Conservation (phyloP, 2,113 vertebrate species). For the Dromaius novaehollandiae region DNA sequence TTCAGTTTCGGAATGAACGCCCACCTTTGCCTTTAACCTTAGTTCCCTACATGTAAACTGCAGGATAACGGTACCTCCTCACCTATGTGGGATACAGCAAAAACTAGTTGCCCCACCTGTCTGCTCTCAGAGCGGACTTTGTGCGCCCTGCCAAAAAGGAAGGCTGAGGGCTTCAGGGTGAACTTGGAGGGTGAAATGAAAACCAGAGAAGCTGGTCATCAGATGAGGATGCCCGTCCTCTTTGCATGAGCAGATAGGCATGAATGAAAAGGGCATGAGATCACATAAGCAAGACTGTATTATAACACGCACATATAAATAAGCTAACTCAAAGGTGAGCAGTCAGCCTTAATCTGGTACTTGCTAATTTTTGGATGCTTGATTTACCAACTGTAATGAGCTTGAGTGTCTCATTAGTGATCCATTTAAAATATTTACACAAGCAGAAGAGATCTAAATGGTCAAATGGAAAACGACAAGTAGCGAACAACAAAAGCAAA, state of each 20-base stretch:
- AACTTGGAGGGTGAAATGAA: not conserved
- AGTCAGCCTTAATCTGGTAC: not conserved
- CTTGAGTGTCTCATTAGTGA: not conserved
- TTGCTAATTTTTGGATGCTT: not conserved
- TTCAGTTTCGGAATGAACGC: not conserved
- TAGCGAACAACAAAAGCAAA: not conserved
- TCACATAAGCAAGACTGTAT: not conserved
- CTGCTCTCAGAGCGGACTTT: not conserved
- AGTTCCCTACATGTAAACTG: not conserved
- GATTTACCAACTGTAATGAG: not conserved
- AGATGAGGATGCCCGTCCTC: not conserved
- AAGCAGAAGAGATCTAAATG: not conserved
- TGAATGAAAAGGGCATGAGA: not conserved
- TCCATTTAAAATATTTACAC: not conserved
- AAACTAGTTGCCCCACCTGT: not conserved
- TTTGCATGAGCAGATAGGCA: not conserved
- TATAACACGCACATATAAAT: not conserved
- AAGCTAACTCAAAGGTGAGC: not conserved
- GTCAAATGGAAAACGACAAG: not conserved
- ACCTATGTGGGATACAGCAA: not conserved
- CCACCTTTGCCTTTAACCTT: not conserved
- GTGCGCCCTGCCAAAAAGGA: not conserved
- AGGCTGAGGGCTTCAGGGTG: not conserved
- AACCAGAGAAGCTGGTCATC: not conserved
- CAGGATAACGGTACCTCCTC: not conserved